A percentile compares a stretch with the other conserved stretches of the same genome.
These are phyloP conservation scores for Allophyes oxyacanthae DNA, from an alignment of 2,888 invertebrate genomes.

Conservation along the genomic window DNA sequence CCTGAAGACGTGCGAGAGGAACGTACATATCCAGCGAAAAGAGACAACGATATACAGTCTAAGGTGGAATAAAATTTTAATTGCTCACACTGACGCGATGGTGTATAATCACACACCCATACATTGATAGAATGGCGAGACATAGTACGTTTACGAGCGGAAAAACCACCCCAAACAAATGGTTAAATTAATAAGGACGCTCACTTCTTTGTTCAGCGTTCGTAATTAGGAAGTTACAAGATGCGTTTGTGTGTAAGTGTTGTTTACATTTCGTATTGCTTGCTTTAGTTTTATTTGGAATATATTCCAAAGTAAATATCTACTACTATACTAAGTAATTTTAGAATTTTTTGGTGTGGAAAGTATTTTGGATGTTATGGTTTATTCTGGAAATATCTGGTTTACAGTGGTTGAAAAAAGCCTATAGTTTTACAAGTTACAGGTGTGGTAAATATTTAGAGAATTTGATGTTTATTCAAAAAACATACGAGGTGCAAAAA, in stretches of 20 bases:
- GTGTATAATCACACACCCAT: conserved; percentile 70
- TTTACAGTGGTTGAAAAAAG: too few species aligned
- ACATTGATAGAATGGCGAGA: conserved; percentile 76
- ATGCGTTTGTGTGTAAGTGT: conserved; percentile 46
- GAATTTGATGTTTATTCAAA: too few species aligned
- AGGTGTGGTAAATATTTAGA: too few species aligned
- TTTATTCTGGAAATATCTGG: too few species aligned
- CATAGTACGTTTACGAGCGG: conserved; percentile 78
- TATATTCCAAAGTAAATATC: too few species aligned
- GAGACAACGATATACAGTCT: conserved; percentile 78
- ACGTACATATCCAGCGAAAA: conserved; percentile 73
- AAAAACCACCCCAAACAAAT: conserved; percentile 86
- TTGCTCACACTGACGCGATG: conserved; percentile 83
- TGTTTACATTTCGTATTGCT: conserved; percentile 54
- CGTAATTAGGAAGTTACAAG: conserved; percentile 72
- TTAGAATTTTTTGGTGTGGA: too few species aligned
- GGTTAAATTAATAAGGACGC: conserved; percentile 84
- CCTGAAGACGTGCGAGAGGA: conserved; percentile 83
- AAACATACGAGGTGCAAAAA: too few species aligned
- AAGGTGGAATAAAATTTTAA: conserved; percentile 89
- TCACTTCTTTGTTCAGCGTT: conserved; percentile 74
- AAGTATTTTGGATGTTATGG: too few species aligned
- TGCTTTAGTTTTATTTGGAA: too few species aligned
- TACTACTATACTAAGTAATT: too few species aligned
- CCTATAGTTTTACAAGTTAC: too few species aligned